These are phyloP conservation scores for Drosophila formosana DNA, from an alignment of 2,888 invertebrate species.

Conservation along the genomic window DNA sequence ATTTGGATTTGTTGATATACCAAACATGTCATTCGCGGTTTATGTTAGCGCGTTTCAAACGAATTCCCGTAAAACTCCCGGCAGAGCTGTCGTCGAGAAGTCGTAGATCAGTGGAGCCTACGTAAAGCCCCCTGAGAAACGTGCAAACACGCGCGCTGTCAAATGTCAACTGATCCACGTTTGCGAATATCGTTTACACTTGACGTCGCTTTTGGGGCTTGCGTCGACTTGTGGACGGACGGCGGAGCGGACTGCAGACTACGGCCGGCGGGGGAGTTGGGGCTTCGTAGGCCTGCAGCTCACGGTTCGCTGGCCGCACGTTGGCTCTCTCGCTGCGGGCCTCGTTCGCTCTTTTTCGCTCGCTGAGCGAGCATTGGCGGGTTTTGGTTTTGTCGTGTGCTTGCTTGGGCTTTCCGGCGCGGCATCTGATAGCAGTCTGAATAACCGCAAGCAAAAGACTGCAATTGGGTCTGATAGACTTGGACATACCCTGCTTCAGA, in stretches of 20 bases:
- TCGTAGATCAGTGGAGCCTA: conserved; percentile 11
- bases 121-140: conserved; percentile 40
- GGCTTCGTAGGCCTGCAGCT: conserved; percentile 25
- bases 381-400: conserved; percentile 35
- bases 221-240: not conserved
- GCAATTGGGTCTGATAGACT: conserved; percentile 3
- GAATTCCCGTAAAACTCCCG: not conserved
- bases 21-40: conserved; percentile 16
- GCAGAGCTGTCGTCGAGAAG: conserved; percentile 8
- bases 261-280: conserved; percentile 7
- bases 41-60: conserved; percentile 2
- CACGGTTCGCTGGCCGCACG: conserved; percentile 19
- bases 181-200: conserved; percentile 81
- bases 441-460: conserved; percentile 29
- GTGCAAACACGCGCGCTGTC: conserved; percentile 81
- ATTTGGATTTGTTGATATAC: conserved; percentile 15
- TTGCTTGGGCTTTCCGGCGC: conserved; percentile 49
- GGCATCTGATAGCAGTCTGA: conserved; percentile 57
- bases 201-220: conserved; percentile 39
- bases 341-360: conserved; percentile 7
- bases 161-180: conserved; percentile 85
- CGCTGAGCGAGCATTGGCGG: conserved; percentile 33
- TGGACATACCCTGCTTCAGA: not conserved
- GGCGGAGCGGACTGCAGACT: not conserved
- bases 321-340: conserved; percentile 8